Conservation (phyloP, 2,113 vertebrate species). For the rat (Rattus norvegicus) region DNA sequence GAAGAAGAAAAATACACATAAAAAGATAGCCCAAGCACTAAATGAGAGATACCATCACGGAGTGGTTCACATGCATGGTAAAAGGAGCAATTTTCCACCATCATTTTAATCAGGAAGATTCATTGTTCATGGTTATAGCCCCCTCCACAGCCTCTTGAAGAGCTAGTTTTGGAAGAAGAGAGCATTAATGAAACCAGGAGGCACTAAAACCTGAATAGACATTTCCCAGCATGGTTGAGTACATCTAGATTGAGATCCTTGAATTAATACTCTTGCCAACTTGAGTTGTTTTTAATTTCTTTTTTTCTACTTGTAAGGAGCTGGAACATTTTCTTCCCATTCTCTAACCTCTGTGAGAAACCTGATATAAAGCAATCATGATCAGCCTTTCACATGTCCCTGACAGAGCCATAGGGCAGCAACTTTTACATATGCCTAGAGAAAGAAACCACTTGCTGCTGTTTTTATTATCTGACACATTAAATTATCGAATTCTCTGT, state of each 20-base stretch:
- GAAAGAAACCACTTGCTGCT: not conserved
- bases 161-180: constrained; percentile 15
- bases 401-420: not conserved
- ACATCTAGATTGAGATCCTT: constrained; percentile 24
- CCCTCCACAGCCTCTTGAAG: not conserved
- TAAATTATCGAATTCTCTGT: not conserved
- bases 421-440: not conserved
- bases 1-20: constrained; percentile 29
- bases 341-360: not conserved
- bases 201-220: constrained; percentile 11
- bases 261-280: not conserved
- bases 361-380: not conserved
- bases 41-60: not conserved
- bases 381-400: not conserved
- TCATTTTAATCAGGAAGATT: constrained; percentile 46
- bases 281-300: constrained; percentile 40
- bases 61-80: constrained; percentile 5
- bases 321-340: constrained; percentile 9
- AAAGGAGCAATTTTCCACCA: constrained; percentile 37
- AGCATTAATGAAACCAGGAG: constrained; percentile 33
- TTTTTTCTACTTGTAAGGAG: not conserved
- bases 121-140: not conserved
- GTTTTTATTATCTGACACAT: not conserved
- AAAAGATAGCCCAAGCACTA: not conserved
- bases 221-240: not conserved